phyloP scores from a whole-genome alignment of 2,888 invertebrate genomes.

The Synanthedon tipuliformis region DNA sequence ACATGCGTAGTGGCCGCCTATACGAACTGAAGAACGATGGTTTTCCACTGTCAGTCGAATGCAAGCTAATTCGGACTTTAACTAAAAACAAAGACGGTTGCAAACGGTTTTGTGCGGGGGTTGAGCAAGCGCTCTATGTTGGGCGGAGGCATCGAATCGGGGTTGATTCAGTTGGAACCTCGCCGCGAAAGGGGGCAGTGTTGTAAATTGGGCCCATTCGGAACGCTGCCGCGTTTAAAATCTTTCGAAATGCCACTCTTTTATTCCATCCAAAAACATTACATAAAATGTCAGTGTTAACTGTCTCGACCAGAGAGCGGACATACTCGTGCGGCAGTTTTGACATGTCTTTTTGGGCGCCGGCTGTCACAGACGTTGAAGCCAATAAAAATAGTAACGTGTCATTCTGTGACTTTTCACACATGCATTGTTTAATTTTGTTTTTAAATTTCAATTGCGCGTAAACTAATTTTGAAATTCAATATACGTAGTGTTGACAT shows the following conservation, averaged over 20 bases:
- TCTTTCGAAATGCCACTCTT: constrained; percentile 49
- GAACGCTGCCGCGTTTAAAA: constrained; percentile 50
- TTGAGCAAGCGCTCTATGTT: constrained; percentile 66
- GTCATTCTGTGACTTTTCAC: constrained; percentile 26
- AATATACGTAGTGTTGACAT: not conserved
- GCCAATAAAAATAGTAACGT: constrained; percentile 43
- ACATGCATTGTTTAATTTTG: constrained; percentile 8
- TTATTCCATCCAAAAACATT: constrained; percentile 33
- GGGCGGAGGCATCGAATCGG: constrained; percentile 66
- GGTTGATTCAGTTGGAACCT: constrained; percentile 65
- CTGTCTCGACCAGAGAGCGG: constrained; percentile 7
- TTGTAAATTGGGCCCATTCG: constrained; percentile 43
- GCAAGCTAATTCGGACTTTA: constrained; percentile 29
- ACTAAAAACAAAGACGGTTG: constrained; percentile 14
- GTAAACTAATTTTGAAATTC: not conserved
- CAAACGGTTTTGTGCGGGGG: constrained; percentile 18
- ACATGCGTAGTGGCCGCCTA: constrained; percentile 68
- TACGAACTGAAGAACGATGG: constrained; percentile 60
- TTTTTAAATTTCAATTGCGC: not conserved
- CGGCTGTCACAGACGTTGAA: constrained; percentile 40
- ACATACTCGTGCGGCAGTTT: constrained; percentile 1
- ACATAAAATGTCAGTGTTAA: constrained; percentile 31
- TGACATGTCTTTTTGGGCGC: constrained; percentile 18
- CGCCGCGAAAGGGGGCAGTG: constrained; percentile 54
- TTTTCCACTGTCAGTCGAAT: constrained; percentile 41